Conservation (phyloP, 2,113 vertebrate species). For the Asarcornis scutulata region DNA sequence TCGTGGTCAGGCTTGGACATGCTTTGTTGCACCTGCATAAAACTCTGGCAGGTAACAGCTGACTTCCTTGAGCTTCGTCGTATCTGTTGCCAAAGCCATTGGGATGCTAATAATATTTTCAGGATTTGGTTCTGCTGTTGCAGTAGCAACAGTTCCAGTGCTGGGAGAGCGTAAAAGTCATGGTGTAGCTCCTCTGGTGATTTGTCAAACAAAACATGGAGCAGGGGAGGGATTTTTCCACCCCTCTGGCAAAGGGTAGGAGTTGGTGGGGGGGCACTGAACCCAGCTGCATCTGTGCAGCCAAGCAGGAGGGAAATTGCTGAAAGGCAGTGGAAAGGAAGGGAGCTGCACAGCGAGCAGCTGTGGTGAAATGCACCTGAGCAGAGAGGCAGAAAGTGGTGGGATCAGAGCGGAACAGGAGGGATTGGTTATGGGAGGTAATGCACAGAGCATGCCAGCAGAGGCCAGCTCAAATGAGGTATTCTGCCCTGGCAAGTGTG, state of each 20-base stretch:
- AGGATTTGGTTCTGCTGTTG: background rate
- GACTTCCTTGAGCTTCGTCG: background rate
- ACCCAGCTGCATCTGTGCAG: background rate
- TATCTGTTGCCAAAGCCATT: background rate
- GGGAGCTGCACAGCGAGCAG: background rate
- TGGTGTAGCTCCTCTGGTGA: background rate
- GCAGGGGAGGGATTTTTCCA: background rate
- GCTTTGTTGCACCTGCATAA: background rate
- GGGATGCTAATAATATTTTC: background rate
- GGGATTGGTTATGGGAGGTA: background rate
- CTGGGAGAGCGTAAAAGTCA: background rate
- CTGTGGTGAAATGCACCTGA: background rate
- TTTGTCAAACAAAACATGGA: background rate
- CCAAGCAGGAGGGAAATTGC: background rate
- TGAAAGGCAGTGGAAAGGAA: background rate
- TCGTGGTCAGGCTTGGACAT: background rate
- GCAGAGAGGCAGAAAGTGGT: background rate
- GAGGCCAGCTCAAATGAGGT: background rate
- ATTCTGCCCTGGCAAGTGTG: background rate
- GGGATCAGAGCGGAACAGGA: background rate
- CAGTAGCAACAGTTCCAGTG: background rate
- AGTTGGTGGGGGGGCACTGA: background rate
- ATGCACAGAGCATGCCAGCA: accelerated
- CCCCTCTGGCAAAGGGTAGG: background rate
- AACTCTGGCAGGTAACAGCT: background rate